A percentile compares a stretch with the other conserved stretches of the same genome.
phyloP scores from a whole-genome alignment of 2,888 invertebrate species.

The Priocnemis perturbator region DNA sequence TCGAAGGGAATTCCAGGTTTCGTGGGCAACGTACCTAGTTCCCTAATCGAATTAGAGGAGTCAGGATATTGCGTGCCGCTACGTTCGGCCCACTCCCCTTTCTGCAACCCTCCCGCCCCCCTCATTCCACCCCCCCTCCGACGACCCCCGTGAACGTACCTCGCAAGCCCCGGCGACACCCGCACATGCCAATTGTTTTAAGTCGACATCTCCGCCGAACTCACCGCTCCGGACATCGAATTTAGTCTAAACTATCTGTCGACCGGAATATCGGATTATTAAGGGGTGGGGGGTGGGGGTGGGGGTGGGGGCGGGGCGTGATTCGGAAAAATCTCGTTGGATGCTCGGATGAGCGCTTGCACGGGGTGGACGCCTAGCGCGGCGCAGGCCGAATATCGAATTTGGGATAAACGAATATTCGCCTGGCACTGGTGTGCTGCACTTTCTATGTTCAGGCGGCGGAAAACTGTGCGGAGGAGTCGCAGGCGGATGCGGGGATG shows the following conservation, averaged over 20 bases:
- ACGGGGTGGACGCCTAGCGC: no score
- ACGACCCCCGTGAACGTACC: no score
- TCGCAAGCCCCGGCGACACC: not conserved
- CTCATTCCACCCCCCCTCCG: no score
- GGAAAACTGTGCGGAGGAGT: no score
- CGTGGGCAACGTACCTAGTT: constrained; percentile 64
- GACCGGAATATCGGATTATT: constrained; percentile 69
- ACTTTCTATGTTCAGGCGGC: no score
- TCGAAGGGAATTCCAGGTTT: constrained; percentile 50
- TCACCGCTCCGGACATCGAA: constrained; percentile 73
- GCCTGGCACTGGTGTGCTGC: no score
- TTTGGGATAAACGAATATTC: no score
- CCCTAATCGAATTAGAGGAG: constrained; percentile 73
- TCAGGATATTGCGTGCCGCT: constrained; percentile 75
- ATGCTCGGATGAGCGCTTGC: not conserved
- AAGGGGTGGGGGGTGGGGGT: constrained; percentile 10
- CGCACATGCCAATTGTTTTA: constrained; percentile 71
- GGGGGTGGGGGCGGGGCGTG: constrained; percentile 24
- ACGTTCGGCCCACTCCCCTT: constrained; percentile 40
- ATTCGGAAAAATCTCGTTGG: constrained; percentile 41
- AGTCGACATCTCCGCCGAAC: constrained; percentile 72
- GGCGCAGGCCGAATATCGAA: no score
- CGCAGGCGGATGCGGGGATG: no score
- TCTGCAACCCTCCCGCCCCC: no score
- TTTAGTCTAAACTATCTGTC: constrained; percentile 73